These are phyloP conservation scores for Drosophila equinoxialis DNA, from an alignment of 1,140 invertebrate species.

Conservation along the genomic window DNA sequence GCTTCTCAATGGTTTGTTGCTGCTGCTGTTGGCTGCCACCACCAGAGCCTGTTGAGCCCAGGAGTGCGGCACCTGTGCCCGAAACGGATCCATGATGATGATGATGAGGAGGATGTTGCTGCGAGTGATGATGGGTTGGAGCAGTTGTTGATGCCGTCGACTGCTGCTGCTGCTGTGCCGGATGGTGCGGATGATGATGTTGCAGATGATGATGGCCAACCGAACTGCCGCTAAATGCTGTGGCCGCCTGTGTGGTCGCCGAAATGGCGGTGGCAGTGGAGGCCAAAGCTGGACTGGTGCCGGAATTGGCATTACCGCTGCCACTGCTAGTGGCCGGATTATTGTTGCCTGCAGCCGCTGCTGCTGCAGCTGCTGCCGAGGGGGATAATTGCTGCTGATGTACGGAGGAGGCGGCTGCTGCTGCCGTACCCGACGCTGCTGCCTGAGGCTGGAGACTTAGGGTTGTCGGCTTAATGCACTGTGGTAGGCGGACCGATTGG, in stretches of 20 bases:
- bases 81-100: slow-evolving; percentile 42
- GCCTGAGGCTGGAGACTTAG: slow-evolving; percentile 34
- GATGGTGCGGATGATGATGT: slow-evolving; percentile 47
- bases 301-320: slow-evolving; percentile 42
- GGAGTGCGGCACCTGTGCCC: slow-evolving; percentile 12
- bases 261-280: slow-evolving; percentile 67
- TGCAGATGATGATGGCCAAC: slow-evolving; percentile 56
- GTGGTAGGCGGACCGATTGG: slow-evolving; percentile 10
- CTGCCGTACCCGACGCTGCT: slow-evolving; percentile 23
- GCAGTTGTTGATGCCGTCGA: slow-evolving; percentile 10
- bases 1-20: slow-evolving; percentile 75
- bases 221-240: slow-evolving; percentile 67
- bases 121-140: not conserved
- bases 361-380: slow-evolving; percentile 17
- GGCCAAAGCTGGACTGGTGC: slow-evolving; percentile 53
- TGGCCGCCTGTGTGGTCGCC: slow-evolving; percentile 72
- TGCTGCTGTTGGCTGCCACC: slow-evolving; percentile 18
- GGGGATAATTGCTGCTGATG: slow-evolving; percentile 38
- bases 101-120: slow-evolving; percentile 20
- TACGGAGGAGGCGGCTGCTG: slow-evolving; percentile 23
- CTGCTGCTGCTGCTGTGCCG: slow-evolving; percentile 11
- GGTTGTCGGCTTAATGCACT: slow-evolving; percentile 51
- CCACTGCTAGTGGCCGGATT: slow-evolving; percentile 29
- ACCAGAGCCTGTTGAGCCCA: slow-evolving; percentile 23
- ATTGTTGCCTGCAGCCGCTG: not conserved